Conservation (phyloP, 1,140 invertebrate species). For the Hycleus cichorii region DNA sequence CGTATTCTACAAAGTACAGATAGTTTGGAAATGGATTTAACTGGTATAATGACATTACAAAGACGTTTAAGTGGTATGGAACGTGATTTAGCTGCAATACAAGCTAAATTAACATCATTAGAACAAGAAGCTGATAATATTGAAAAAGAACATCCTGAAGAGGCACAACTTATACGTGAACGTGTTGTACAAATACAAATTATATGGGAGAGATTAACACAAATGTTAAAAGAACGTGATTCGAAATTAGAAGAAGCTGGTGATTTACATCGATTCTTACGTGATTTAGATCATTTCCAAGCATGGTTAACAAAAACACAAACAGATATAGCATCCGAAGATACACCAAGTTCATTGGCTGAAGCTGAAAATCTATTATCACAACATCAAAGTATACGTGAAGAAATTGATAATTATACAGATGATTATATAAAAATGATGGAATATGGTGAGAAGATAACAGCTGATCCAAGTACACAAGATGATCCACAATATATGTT, state of each 20-base stretch:
- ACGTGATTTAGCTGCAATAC: slow-evolving; percentile 94
- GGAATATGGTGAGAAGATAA: slow-evolving; percentile 95
- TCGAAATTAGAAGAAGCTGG: slow-evolving; percentile 97
- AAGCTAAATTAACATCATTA: slow-evolving; percentile 90
- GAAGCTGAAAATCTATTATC: slow-evolving; percentile 95
- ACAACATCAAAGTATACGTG: slow-evolving; percentile 94
- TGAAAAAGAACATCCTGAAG: slow-evolving; percentile 90
- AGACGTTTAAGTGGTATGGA: slow-evolving; percentile 95
- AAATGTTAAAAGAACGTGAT: slow-evolving; percentile 96
- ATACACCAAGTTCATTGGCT: slow-evolving; percentile 90
- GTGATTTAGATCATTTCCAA: slow-evolving; percentile 96
- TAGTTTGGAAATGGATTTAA: slow-evolving; percentile 88
- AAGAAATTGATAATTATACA: slow-evolving; percentile 98
- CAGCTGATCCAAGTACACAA: slow-evolving; percentile 63
- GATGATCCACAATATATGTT: slow-evolving; percentile 99
- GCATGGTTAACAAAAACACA: slow-evolving; percentile 98
- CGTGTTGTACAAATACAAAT: slow-evolving; percentile 80
- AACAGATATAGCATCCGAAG: slow-evolving; percentile 95
- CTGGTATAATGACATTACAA: slow-evolving; percentile 73
- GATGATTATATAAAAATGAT: slow-evolving; percentile 99
- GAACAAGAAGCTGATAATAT: slow-evolving; percentile 89
- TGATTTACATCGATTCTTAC: slow-evolving; percentile 95
- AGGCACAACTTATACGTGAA: slow-evolving; percentile 86
- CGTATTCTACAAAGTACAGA: slow-evolving; percentile 93
- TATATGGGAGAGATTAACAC: slow-evolving; percentile 94